A percentile compares a stretch with the other conserved stretches of the same genome.
Conservation (phyloP, 2,113 vertebrate genomes). For the Agelaius phoeniceus region DNA sequence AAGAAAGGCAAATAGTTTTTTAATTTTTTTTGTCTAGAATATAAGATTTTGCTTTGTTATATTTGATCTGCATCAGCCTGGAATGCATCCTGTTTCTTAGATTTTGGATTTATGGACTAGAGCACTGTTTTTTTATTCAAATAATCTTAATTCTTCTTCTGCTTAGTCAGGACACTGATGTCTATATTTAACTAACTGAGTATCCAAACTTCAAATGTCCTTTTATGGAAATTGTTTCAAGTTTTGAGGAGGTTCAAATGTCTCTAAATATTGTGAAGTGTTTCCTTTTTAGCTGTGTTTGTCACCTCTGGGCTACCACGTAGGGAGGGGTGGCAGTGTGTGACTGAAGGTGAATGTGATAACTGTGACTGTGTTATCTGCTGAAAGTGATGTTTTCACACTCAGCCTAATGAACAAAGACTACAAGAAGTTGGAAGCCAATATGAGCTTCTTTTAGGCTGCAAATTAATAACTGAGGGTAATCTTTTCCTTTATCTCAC, state of each 20-base stretch:
- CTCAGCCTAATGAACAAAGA: neutral
- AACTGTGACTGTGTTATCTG: neutral
- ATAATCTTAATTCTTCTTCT: neutral
- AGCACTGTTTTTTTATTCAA: neutral
- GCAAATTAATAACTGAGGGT: neutral
- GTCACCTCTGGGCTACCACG: neutral
- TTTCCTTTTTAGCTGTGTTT: neutral
- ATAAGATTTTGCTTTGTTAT: neutral
- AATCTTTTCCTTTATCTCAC: neutral
- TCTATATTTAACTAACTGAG: neutral
- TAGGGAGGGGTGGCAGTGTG: neutral
- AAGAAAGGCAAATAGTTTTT: neutral
- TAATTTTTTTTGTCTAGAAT: neutral
- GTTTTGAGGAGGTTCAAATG: neutral
- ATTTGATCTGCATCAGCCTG: neutral
- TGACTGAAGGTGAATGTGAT: neutral
- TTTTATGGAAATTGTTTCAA: neutral
- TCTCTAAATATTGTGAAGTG: neutral
- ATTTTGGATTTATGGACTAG: neutral
- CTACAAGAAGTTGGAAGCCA: neutral
- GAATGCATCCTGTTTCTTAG: neutral
- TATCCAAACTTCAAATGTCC: neutral
- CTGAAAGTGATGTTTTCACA: neutral
- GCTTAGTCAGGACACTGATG: accelerated
- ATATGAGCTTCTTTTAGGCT: neutral